Percentiles rank a stretch among this genome's conserved stretches.
Conservation (phyloP, 1,140 invertebrate species). For the Achatina immaculata region DNA sequence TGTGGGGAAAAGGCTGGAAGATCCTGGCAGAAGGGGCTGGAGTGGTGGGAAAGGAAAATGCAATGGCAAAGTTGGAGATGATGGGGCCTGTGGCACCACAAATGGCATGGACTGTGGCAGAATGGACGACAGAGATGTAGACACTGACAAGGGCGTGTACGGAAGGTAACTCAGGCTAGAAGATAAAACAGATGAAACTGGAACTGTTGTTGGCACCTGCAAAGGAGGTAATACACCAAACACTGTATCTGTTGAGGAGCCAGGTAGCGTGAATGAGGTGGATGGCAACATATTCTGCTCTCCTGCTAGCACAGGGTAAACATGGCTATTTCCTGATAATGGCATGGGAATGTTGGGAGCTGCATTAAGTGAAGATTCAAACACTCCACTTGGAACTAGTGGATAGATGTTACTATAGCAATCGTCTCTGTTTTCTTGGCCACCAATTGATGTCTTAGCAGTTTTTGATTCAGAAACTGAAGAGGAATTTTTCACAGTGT, state of each 20-base stretch:
- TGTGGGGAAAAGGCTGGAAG: neutral
- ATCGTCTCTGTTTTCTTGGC: neutral
- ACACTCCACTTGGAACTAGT: neutral
- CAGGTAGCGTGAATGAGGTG: neutral
- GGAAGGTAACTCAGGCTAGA: slow-evolving; percentile 25
- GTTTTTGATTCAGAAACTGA: neutral
- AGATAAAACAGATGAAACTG: slow-evolving; percentile 3
- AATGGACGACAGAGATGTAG: slow-evolving; percentile 18
- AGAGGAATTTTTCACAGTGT: neutral
- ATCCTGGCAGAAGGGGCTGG: neutral
- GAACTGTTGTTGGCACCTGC: neutral
- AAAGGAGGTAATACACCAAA: slow-evolving; percentile 12
- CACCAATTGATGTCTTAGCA: neutral
- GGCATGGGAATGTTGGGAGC: neutral
- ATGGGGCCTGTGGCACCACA: neutral
- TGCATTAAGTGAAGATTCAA: neutral
- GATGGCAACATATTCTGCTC: neutral
- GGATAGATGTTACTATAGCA: neutral
- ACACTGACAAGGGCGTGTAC: neutral
- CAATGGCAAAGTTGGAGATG: neutral
- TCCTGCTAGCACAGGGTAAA: neutral
- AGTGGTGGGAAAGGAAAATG: neutral
- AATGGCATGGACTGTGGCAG: neutral
- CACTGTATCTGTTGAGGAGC: neutral
- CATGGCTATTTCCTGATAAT: neutral